Evolutionary conservation across 2,888 invertebrate species (phyloP).

Genomic region (Athalia circularis): DNA sequence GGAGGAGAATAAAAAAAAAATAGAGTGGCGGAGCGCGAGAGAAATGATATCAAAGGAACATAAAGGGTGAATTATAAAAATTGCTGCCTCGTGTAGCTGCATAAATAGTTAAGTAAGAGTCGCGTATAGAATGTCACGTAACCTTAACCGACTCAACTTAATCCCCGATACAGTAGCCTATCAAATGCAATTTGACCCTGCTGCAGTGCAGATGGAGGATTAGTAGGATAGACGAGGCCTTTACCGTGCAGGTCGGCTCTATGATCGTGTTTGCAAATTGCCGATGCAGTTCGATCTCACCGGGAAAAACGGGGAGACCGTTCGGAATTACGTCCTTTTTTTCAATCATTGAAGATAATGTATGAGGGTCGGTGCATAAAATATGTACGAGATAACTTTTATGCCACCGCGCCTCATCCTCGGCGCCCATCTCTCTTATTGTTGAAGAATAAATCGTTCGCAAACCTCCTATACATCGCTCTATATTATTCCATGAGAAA

Average conservation of each 20-base stretch:
- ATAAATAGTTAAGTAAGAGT: conserved; percentile 40
- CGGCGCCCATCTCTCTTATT: conserved; percentile 5
- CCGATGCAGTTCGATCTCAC: too few relatives aligned
- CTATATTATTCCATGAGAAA: conserved; percentile 42
- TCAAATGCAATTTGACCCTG: conserved; percentile 39
- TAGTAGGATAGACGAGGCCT: neutral
- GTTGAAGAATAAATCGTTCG: conserved; percentile 25
- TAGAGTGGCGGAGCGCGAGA: neutral
- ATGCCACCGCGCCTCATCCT: neutral
- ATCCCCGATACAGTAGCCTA: conserved; percentile 42
- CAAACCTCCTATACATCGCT: conserved; percentile 1
- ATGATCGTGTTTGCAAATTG: too few relatives aligned
- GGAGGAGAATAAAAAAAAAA: neutral
- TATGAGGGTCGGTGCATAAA: too few relatives aligned
- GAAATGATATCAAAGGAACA: too few relatives aligned
- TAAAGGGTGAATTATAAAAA: neutral
- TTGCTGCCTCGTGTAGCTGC: conserved; percentile 36
- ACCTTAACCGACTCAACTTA: conserved; percentile 62
- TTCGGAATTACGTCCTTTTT: too few relatives aligned
- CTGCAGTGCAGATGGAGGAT: neutral
- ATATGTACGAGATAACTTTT: too few relatives aligned
- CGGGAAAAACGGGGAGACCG: too few relatives aligned
- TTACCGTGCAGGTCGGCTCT: neutral
- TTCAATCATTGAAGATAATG: too few relatives aligned
- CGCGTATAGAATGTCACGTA: conserved; percentile 60